Evolutionary conservation across 2,113 vertebrate species (phyloP).

Genomic region (Peromyscus maniculatus): DNA sequence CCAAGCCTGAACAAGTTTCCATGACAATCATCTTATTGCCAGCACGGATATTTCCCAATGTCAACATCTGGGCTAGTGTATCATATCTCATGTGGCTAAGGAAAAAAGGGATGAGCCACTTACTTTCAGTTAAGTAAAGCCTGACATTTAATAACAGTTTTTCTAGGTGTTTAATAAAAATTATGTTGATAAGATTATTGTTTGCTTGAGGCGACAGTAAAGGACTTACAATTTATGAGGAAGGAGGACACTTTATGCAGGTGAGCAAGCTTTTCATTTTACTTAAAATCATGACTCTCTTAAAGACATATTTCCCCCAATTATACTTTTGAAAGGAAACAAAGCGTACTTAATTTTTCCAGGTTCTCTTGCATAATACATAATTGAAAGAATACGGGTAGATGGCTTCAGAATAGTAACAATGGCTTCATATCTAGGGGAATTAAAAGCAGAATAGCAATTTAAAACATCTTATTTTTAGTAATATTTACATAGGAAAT

Average conservation of each 20-base stretch:
- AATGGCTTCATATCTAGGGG: slow-evolving; percentile 93
- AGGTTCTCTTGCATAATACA: slow-evolving; percentile 98
- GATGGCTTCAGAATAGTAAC: slow-evolving; percentile 94
- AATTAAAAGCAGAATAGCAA: slow-evolving; percentile 50
- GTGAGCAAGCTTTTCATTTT: slow-evolving; percentile 79
- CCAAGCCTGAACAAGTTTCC: slow-evolving; percentile 96
- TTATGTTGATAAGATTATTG: slow-evolving; percentile 45
- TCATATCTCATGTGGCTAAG: slow-evolving; percentile 96
- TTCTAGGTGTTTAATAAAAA: slow-evolving; percentile 64
- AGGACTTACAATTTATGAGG: slow-evolving; percentile 77
- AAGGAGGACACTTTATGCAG: slow-evolving; percentile 75
- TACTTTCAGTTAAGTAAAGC: slow-evolving; percentile 39
- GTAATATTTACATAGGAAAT: background rate
- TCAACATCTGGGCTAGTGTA: slow-evolving; percentile 96
- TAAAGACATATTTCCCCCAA: slow-evolving; percentile 65
- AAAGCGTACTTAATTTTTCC: slow-evolving; percentile 96
- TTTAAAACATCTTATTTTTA: slow-evolving; percentile 27
- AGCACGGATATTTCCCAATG: slow-evolving; percentile 95
- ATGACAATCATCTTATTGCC: slow-evolving; percentile 96
- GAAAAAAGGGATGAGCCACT: slow-evolving; percentile 52
- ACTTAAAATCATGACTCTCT: slow-evolving; percentile 82
- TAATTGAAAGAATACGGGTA: slow-evolving; percentile 96
- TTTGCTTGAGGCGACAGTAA: slow-evolving; percentile 61
- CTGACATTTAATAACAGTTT: slow-evolving; percentile 51
- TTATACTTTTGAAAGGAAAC: slow-evolving; percentile 78